A percentile compares a stretch with the other conserved stretches of the same genome.
Conservation (phyloP, 1,140 invertebrate genomes). For the Drosophila tani region DNA sequence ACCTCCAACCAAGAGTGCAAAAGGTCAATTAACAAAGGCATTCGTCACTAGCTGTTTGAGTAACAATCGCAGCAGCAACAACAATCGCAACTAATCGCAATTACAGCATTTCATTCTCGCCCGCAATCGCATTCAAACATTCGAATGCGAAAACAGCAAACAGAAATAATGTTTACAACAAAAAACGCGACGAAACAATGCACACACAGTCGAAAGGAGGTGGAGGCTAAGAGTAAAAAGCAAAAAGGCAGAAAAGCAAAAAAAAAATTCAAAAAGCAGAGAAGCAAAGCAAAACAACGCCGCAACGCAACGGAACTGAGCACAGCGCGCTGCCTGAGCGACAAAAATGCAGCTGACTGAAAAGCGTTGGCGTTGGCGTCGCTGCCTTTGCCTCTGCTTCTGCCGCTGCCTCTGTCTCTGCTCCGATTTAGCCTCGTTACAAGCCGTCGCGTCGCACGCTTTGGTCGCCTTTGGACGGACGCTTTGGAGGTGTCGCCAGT, state of each 20-base stretch:
- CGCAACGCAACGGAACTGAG: conserved; percentile 42
- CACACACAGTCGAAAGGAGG: conserved; percentile 73
- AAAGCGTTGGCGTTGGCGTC: conserved; percentile 57
- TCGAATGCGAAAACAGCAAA: conserved; percentile 53
- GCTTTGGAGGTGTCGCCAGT: conserved; percentile 39
- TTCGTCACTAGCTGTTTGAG: conserved; percentile 15
- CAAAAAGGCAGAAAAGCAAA: conserved; percentile 52
- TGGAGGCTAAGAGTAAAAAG: conserved; percentile 80
- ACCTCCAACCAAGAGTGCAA: not conserved
- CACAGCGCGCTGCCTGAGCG: conserved; percentile 31
- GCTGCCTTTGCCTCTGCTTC: conserved; percentile 8
- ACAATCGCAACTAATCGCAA: conserved; percentile 29
- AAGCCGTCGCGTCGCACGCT: conserved; percentile 35
- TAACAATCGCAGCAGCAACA: conserved; percentile 26
- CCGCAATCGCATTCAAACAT: conserved; percentile 53
- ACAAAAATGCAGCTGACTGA: conserved; percentile 68
- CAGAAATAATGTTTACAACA: conserved; percentile 66
- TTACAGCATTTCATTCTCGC: conserved; percentile 42
- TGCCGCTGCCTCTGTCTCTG: conserved; percentile 22
- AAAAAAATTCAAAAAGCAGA: conserved; percentile 32
- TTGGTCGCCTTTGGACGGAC: conserved; percentile 11
- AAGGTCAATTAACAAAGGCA: conserved; percentile 23
- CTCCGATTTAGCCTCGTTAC: conserved; percentile 79
- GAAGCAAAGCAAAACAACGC: conserved; percentile 16
- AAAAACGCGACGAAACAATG: conserved; percentile 71